A percentile compares a stretch with the other conserved stretches of the same genome.
These are phyloP conservation scores for Neomonachus schauinslandi DNA, from an alignment of 2,113 vertebrate genomes.

Conservation along the genomic window DNA sequence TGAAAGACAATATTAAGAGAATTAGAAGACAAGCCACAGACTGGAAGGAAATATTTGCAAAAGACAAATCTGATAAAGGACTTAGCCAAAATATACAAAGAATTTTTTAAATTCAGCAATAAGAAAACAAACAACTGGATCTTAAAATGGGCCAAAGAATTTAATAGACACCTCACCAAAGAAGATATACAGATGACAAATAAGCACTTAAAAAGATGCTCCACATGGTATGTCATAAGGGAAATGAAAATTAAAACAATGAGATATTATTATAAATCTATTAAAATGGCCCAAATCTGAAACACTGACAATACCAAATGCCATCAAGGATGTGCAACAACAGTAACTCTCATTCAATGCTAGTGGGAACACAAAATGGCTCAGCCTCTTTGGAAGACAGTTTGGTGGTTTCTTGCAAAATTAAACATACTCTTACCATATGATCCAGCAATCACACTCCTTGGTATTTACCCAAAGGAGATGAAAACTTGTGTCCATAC, in stretches of 20 bases:
- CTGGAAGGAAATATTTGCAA: background rate
- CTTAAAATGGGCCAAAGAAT: background rate
- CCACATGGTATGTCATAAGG: background rate
- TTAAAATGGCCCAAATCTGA: background rate
- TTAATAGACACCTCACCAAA: background rate
- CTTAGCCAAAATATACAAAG: background rate
- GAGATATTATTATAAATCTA: background rate
- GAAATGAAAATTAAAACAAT: background rate
- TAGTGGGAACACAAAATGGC: background rate
- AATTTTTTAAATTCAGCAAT: background rate
- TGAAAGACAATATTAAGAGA: background rate
- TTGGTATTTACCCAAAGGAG: background rate
- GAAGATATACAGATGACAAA: background rate
- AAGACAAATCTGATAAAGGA: background rate
- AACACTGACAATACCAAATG: background rate
- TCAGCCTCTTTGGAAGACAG: background rate
- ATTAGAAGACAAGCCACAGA: background rate
- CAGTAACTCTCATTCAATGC: background rate
- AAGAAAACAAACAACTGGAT: background rate
- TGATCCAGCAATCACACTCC: background rate
- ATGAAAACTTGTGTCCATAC: background rate
- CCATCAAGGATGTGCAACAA: background rate
- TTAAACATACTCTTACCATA: background rate
- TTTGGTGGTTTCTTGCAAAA: background rate
- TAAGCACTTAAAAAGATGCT: background rate